Evolutionary conservation across 2,888 invertebrate species (phyloP).

Genomic region (Eilema caniola): DNA sequence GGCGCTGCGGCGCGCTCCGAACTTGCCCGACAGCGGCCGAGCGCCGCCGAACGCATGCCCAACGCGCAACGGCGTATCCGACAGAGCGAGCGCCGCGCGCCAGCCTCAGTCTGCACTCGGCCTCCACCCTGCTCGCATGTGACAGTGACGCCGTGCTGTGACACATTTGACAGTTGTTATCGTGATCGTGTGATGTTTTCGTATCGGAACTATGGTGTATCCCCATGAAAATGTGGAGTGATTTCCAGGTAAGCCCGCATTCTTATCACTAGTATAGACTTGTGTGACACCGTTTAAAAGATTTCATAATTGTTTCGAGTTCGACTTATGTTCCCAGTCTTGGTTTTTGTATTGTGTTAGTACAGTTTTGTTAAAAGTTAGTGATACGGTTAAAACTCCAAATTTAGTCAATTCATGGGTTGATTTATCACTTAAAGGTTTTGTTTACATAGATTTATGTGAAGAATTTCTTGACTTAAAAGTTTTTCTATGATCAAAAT

Average conservation of each 20-base stretch:
- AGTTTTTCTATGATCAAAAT: slow-evolving; percentile 8
- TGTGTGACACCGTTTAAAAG: slow-evolving; percentile 21
- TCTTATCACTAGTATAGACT: slow-evolving; percentile 24
- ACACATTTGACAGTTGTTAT: slow-evolving; percentile 85
- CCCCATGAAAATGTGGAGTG: slow-evolving; percentile 87
- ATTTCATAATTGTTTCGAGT: slow-evolving; percentile 51
- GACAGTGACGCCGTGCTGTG: slow-evolving; percentile 79
- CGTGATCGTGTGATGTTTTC: slow-evolving; percentile 86
- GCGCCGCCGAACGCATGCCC: slow-evolving; percentile 27
- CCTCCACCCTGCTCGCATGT: slow-evolving; percentile 73
- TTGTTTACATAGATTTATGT: slow-evolving; percentile 28
- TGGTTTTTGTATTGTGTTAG: slow-evolving; percentile 47
- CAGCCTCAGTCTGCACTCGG: slow-evolving; percentile 81
- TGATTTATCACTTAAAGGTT: slow-evolving; percentile 16
- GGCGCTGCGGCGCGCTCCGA: slow-evolving; percentile 68
- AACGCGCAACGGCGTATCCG: slow-evolving; percentile 30
- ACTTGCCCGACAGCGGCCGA: slow-evolving; percentile 56
- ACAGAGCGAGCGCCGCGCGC: slow-evolving; percentile 47
- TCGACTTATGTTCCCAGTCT: slow-evolving; percentile 55
- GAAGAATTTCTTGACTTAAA: slow-evolving; percentile 32
- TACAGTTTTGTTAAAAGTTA: slow-evolving; percentile 40
- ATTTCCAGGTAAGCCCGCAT: slow-evolving; percentile 80
- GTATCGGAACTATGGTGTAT: slow-evolving; percentile 86
- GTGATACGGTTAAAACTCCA: slow-evolving; percentile 43
- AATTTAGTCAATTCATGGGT: slow-evolving; percentile 41